These are phyloP conservation scores for Volucella bombylans DNA, from an alignment of 2,888 invertebrate genomes.

Conservation along the genomic window DNA sequence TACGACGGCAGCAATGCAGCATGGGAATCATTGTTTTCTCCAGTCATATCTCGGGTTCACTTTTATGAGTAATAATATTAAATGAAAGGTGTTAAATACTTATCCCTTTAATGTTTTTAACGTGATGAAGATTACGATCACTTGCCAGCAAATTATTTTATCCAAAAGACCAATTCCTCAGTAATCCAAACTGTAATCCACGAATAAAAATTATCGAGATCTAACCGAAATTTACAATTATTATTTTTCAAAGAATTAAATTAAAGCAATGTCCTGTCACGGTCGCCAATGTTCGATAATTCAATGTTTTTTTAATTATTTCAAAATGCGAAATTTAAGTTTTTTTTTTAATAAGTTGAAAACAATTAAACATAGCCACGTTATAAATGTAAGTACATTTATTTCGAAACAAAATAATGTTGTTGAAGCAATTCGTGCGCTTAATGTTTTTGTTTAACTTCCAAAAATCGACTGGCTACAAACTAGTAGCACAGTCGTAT, in stretches of 20 bases:
- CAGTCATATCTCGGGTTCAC: not conserved
- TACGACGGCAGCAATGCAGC: not conserved
- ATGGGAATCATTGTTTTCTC: not conserved
- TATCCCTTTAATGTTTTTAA: too few relatives aligned
- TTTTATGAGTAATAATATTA: not conserved
- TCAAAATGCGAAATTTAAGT: too few relatives aligned
- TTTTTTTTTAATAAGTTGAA: too few relatives aligned
- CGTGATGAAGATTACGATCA: too few relatives aligned
- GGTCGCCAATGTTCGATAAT: not conserved
- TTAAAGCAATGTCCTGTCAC: not conserved
- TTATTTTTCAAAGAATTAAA: not conserved
- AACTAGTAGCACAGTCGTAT: too few relatives aligned
- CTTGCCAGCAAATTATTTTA: not conserved
- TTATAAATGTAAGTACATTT: too few relatives aligned
- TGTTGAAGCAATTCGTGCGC: too few relatives aligned
- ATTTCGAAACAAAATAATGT: too few relatives aligned
- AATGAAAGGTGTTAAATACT: not conserved
- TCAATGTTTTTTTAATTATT: too few relatives aligned
- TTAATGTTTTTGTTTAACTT: too few relatives aligned
- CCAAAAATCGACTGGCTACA: too few relatives aligned
- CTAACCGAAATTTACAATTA: not conserved
- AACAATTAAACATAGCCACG: too few relatives aligned
- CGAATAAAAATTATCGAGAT: not conserved
- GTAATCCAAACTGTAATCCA: not conserved
- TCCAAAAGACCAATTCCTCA: not conserved